Evolutionary conservation across 2,113 vertebrate species (phyloP).

Genomic region (Cricetomys ansorgei): DNA sequence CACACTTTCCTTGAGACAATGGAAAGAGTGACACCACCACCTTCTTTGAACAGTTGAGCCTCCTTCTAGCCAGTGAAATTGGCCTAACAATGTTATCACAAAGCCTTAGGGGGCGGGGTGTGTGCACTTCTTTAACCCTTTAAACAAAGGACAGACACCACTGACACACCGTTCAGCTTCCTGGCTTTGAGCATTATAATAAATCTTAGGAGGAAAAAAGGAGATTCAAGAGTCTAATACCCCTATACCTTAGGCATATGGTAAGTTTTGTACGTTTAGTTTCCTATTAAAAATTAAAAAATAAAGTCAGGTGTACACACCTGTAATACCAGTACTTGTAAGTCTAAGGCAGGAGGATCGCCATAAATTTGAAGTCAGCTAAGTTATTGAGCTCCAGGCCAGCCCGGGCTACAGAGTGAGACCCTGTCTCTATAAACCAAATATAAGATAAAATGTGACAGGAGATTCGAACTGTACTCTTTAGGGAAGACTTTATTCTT

Average conservation of each 20-base stretch:
- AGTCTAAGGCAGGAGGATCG: background rate
- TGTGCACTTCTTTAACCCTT: background rate
- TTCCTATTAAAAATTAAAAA: background rate
- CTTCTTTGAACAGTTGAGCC: background rate
- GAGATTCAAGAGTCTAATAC: background rate
- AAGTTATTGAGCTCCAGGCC: background rate
- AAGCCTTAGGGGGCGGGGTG: background rate
- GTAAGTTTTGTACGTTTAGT: background rate
- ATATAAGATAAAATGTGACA: background rate
- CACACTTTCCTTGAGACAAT: conserved; percentile 20
- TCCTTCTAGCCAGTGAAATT: background rate
- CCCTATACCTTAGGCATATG: background rate
- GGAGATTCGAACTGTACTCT: background rate
- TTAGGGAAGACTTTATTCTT: conserved; percentile 2
- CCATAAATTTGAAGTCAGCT: background rate
- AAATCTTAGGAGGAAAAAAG: conserved; percentile 38
- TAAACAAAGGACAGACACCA: background rate
- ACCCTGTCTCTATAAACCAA: background rate
- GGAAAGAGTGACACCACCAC: conserved; percentile 43
- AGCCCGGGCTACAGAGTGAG: background rate
- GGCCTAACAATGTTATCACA: background rate
- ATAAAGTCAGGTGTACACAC: background rate
- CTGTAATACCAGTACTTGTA: background rate
- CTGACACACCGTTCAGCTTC: background rate
- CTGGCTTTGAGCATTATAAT: conserved; percentile 1